phyloP scores from a whole-genome alignment of 2,113 vertebrate genomes.

The Centrocercus urophasianus region DNA sequence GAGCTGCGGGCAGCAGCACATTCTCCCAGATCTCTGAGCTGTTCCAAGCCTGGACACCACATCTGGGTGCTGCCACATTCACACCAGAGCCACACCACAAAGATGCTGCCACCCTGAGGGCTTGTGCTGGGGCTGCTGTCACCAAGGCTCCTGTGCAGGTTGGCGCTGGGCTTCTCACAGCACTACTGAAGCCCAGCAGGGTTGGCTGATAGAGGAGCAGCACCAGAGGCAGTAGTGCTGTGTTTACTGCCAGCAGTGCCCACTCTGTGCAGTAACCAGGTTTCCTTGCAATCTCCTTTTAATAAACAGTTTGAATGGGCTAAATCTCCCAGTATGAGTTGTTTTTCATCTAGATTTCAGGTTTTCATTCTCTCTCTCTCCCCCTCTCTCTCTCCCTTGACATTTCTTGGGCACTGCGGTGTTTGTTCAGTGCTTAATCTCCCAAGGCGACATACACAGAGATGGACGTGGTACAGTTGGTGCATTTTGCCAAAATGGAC shows the following conservation, averaged over 20 bases:
- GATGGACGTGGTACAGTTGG: neutral
- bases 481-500: neutral
- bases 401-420: neutral
- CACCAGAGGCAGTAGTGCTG: neutral
- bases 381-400: neutral
- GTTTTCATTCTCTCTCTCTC: neutral
- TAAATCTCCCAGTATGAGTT: neutral
- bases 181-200: neutral
- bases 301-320: neutral
- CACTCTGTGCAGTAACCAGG: neutral
- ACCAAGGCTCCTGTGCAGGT: neutral
- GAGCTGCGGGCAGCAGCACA: neutral
- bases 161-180: neutral
- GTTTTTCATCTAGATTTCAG: neutral
- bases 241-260: neutral
- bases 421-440: neutral
- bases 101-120: neutral
- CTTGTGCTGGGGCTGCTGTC: neutral
- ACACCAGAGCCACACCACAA: rapidly evolving
- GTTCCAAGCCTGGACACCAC: neutral
- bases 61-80: neutral
- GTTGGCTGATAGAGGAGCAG: neutral
- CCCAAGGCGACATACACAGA: rapidly evolving
- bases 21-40: neutral
- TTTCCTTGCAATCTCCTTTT: neutral